phyloP scores from a whole-genome alignment of 2,797 vertebrate genomes.

The Hoplostethus mediterraneus region DNA sequence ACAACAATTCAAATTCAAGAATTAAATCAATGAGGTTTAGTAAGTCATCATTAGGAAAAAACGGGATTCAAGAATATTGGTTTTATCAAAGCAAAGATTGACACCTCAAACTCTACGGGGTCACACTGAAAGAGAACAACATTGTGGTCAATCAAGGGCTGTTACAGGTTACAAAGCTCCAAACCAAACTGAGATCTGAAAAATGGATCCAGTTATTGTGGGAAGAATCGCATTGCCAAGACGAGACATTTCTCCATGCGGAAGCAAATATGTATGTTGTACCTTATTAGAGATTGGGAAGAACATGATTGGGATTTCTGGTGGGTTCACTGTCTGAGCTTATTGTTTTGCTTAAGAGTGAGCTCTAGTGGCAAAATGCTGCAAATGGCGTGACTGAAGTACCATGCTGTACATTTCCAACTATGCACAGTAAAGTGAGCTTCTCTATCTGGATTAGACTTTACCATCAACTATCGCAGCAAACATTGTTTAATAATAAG shows the following conservation, averaged over 20 bases:
- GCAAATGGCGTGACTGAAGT: constrained; percentile 52
- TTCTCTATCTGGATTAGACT: too few species aligned
- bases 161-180: constrained; percentile 55
- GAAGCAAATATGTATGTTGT: constrained; percentile 68
- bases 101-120: constrained; percentile 14
- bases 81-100: constrained; percentile 32
- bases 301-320: constrained; percentile 24
- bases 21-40: constrained; percentile 38
- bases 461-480: not conserved
- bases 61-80: not conserved
- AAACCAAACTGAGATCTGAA: constrained; percentile 58
- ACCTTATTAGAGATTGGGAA: constrained; percentile 54
- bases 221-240: constrained; percentile 56
- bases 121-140: constrained; percentile 13
- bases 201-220: constrained; percentile 72
- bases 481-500: not conserved
- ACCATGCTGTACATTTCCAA: constrained; percentile 1
- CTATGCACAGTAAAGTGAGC: not conserved
- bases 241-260: constrained; percentile 59
- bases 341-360: constrained; percentile 85
- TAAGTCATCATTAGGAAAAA: constrained; percentile 30
- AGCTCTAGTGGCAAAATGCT: constrained; percentile 83
- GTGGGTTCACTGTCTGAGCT: constrained; percentile 11
- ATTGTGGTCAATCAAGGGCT: constrained; percentile 37
- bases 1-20: constrained; percentile 24